These are phyloP conservation scores for Scaptomyza hsui DNA, from an alignment of 1,140 invertebrate species.

Conservation along the genomic window DNA sequence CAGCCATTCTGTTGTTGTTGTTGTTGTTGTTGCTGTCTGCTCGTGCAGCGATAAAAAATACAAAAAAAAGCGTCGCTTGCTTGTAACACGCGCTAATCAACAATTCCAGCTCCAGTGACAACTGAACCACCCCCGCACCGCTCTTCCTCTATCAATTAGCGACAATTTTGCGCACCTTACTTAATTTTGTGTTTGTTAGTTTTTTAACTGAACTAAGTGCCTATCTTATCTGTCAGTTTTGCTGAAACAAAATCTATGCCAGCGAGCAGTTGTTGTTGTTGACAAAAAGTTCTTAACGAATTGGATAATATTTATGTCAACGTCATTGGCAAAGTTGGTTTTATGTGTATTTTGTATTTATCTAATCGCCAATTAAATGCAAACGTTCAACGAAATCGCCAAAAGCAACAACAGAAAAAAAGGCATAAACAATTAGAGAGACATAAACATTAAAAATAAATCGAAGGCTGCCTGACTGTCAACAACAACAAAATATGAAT, in stretches of 20 bases:
- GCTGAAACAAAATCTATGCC: constrained; percentile 76
- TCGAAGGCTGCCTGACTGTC: constrained; percentile 77
- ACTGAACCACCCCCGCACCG: neutral
- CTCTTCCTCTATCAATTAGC: constrained; percentile 66
- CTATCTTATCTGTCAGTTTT: constrained; percentile 74
- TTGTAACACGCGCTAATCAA: constrained; percentile 75
- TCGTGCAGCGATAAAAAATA: constrained; percentile 63
- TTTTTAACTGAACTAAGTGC: constrained; percentile 45
- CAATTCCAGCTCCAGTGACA: constrained; percentile 21
- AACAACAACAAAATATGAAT: constrained; percentile 27
- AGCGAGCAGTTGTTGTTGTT: constrained; percentile 24
- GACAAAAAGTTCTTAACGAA: constrained; percentile 38
- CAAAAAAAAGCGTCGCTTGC: constrained; percentile 20
- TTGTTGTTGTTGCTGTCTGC: constrained; percentile 35
- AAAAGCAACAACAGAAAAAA: constrained; percentile 49
- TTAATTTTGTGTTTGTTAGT: constrained; percentile 27
- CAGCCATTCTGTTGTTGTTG: constrained; percentile 9
- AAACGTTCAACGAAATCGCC: constrained; percentile 22
- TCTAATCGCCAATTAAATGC: constrained; percentile 77
- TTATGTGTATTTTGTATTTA: constrained; percentile 55
- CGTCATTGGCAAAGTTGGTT: constrained; percentile 23
- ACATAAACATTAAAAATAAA: constrained; percentile 83
- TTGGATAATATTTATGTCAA: constrained; percentile 49
- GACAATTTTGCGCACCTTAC: constrained; percentile 68
- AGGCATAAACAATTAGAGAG: constrained; percentile 76